phyloP scores from a whole-genome alignment of 2,888 invertebrate species.

The Leptinotarsa tumamoca region DNA sequence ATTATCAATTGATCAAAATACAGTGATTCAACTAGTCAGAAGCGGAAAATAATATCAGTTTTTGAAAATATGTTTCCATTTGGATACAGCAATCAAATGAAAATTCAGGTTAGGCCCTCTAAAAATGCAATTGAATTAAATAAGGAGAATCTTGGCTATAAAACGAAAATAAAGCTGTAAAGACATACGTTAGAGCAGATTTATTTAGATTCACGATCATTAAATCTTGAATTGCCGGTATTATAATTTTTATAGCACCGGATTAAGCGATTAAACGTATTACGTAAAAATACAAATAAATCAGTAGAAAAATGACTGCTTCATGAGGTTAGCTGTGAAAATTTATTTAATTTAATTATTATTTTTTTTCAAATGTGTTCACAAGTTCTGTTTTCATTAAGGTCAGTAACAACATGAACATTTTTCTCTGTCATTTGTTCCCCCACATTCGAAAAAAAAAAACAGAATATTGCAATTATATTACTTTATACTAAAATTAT shows the following conservation, averaged over 20 bases:
- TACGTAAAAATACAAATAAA: slow-evolving; percentile 10
- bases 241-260: slow-evolving; percentile 20
- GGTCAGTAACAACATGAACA: too few relatives aligned
- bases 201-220: slow-evolving; percentile 19
- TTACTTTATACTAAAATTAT: too few relatives aligned
- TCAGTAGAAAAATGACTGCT: background rate
- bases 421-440: too few relatives aligned
- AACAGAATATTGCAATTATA: too few relatives aligned
- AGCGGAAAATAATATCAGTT: too few relatives aligned
- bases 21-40: too few relatives aligned
- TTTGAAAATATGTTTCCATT: background rate
- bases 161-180: slow-evolving; percentile 11
- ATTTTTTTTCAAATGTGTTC: too few relatives aligned
- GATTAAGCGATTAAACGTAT: slow-evolving; percentile 20
- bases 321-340: background rate
- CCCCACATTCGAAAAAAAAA: too few relatives aligned
- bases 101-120: background rate
- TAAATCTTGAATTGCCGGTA: slow-evolving; percentile 16
- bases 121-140: background rate
- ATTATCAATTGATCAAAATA: too few relatives aligned
- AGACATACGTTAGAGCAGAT: slow-evolving; percentile 5
- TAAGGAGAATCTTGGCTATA: background rate
- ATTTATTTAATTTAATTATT: too few relatives aligned
- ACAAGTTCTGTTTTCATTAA: too few relatives aligned
- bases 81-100: background rate